Evolutionary conservation across 2,113 vertebrate species (phyloP), one percentile per base, ranked within the genome.

Genomic region (Oreochromis aureus): DNA sequence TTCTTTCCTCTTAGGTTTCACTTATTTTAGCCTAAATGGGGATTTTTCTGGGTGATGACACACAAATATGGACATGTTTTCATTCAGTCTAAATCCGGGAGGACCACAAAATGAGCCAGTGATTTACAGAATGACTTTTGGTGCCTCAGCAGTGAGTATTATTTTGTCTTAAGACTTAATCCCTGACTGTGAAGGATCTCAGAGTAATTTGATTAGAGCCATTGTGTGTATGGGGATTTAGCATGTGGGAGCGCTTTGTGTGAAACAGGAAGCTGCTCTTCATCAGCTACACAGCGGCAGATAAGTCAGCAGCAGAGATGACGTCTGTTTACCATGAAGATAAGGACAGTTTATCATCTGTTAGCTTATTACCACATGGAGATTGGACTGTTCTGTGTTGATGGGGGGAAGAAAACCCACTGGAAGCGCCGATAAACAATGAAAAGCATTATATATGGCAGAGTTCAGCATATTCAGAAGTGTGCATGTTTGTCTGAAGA

Each of bases 201-300:
- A 15, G 46, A 89, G 32, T 91, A 84, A 93, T 90, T 89, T 89
- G 93, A 94, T 94, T 91, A 92, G 5, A 81, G 32, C 71, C 81
- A 66, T 89, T 86, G 91, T 92, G 84, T 79, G 85, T 69, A 4
- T 3, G 19, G 81, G 81, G 81, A 90, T 92, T 89, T 86, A 79
- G n/a, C 39, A 32, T 11, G 56, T 86, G 63, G 83, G 82, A 27
- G 87, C 39, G 27, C 80, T 89, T 85, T 89, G 88, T 90, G 76
- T 13, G 81, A 39, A 80, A 61, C 32, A 30, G 55, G 73, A 86
- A 87, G 63, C 71, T 83, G 61, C 48, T 19, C 41, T 73, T 84
- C 83, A 86, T 90, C 87, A 78, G 87, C 86, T 46, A 8, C 69
- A 32, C 85, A 76, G 66, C 32, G 5, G 84, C 85, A 84, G 86